These are phyloP conservation scores for Illadopsis cleaveri DNA, from an alignment of 2,113 vertebrate species.

Conservation along the genomic window DNA sequence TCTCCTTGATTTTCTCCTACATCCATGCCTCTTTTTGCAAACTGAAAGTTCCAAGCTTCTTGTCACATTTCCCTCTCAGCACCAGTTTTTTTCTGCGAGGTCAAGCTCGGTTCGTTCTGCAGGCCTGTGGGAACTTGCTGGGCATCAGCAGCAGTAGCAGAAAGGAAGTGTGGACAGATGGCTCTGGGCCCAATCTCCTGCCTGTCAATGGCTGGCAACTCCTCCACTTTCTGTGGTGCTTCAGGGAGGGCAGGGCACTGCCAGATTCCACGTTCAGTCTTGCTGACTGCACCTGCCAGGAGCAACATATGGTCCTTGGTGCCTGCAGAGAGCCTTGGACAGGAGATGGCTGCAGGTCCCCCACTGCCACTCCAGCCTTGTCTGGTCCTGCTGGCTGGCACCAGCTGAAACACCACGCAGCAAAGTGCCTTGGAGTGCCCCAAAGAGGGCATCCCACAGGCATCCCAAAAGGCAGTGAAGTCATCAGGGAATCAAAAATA, in stretches of 20 bases:
- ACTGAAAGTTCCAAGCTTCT: not conserved
- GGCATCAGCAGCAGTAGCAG: not conserved
- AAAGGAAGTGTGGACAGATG: slow-evolving; percentile 30
- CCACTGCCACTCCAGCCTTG: not conserved
- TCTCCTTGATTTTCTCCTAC: not conserved
- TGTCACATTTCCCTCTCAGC: not conserved
- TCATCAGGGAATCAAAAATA: not conserved
- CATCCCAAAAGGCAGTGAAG: not conserved
- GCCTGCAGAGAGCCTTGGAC: not conserved
- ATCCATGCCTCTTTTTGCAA: not conserved
- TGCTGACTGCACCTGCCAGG: slow-evolving; percentile 12
- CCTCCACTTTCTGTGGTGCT: not conserved
- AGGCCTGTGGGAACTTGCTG: not conserved
- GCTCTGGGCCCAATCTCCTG: not conserved
- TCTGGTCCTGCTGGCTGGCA: not conserved
- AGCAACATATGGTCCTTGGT: slow-evolving; percentile 12
- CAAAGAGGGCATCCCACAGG: not conserved
- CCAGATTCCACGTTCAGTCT: not conserved
- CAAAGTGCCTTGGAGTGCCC: not conserved
- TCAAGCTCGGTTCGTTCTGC: not conserved
- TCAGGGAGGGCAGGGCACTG: slow-evolving; percentile 5
- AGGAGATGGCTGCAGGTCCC: not conserved
- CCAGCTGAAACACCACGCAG: not conserved
- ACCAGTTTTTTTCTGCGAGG: not conserved
- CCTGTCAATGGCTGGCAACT: slow-evolving; percentile 46